Evolutionary conservation across 1,140 invertebrate species (phyloP), one percentile per base, ranked within the genome.

Genomic region (Brachionus koreanus): DNA sequence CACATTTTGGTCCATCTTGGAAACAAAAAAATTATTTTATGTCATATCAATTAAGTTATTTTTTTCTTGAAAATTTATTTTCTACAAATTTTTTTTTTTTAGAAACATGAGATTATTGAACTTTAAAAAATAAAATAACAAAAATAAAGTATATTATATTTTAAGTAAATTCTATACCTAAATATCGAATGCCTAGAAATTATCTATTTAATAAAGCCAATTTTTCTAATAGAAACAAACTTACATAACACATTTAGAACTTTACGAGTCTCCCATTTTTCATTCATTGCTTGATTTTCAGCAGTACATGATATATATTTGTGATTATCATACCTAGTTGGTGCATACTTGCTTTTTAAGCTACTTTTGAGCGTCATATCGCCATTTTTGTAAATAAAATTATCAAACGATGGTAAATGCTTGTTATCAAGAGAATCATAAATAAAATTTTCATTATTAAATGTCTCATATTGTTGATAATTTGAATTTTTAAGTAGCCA

Each of bases 211-310:
- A 57, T 57, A 57, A 57, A 57, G 49, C 46, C n/a, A 52, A 57
- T 57, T 19, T 19, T 52, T 52, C n/a, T 46, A 4, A 9, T 19
- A 19, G 0, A 57, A 57, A 19, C 25, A 65, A 33, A 75, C 72
- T 75, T 75, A 75, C 42, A 77, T 42, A 29, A 65, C 25, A 79
- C 61, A 65, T 79, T 79, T 79, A 79, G 39, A 79, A 61, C 19
- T 37, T 65, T 39, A 5, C 57, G 52, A 9, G 76, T 39, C 33
- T 79, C 76, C 46, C 46, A 57, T 79, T 79, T 79, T 42, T 79
- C 76, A 29, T 79, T 65, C 12, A 79, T 19, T 33, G 16, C 33
- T 61, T 39, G 12, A 65, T 79, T 79, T 43, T 79, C 76, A 39
- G 46, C 76, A 37, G 16, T 25, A 65, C 76, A 79, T 16, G 76